Evolutionary conservation across 2,113 vertebrate genomes (phyloP).

Genomic region (Ailurus styani): DNA sequence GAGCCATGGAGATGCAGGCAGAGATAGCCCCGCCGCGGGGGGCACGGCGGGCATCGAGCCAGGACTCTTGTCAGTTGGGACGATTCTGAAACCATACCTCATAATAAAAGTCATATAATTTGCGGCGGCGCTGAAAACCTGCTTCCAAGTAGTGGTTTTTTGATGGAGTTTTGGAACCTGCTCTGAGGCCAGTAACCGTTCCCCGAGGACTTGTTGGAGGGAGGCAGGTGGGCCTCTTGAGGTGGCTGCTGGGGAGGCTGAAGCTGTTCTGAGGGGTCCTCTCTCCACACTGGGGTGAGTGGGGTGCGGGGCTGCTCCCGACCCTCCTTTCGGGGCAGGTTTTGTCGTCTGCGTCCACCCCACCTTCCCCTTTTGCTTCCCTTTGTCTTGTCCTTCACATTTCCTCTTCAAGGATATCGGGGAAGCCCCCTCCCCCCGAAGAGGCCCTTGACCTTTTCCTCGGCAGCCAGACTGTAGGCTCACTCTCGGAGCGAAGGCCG

Average conservation of each 20-base stretch:
- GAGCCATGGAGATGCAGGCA: background rate
- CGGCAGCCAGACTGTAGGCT: background rate
- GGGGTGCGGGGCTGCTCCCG: background rate
- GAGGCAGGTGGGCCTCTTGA: background rate
- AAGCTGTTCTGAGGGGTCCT: background rate
- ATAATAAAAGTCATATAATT: conserved; percentile 49
- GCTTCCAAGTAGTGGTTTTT: conserved; percentile 54
- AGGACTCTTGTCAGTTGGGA: conserved; percentile 24
- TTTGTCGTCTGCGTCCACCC: too few relatives aligned
- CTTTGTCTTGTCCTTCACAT: background rate
- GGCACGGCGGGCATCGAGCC: background rate
- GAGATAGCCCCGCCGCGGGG: background rate
- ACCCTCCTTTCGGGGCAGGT: background rate
- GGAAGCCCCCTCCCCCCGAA: background rate
- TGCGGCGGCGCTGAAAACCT: conserved; percentile 40
- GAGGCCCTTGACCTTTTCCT: background rate
- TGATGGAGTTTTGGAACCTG: conserved; percentile 32
- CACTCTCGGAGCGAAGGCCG: accelerated
- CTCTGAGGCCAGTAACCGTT: conserved; percentile 11
- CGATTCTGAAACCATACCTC: conserved; percentile 44
- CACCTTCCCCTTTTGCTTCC: background rate
- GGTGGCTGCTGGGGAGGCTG: background rate
- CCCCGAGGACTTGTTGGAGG: background rate
- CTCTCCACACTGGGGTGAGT: background rate
- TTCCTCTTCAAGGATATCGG: background rate